Conservation (phyloP, 64 coral and sea anemone species). For the Dendrophyllia cribrosa region DNA sequence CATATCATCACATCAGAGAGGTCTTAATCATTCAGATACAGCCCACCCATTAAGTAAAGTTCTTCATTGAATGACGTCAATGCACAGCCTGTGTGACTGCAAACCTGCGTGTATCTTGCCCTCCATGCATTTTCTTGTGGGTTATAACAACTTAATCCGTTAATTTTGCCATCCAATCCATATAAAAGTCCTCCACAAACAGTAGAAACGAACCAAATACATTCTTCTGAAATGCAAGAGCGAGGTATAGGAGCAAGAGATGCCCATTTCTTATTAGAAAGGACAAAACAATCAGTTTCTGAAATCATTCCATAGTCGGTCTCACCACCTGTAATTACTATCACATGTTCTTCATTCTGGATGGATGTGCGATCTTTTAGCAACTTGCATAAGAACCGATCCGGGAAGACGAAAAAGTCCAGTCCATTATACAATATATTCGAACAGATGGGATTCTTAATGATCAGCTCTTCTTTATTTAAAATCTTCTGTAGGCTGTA, state of each 20-base stretch:
- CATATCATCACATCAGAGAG: not conserved
- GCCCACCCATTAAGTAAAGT: no score
- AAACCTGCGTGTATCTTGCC: not conserved
- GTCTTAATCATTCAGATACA: not conserved
- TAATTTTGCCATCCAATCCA: not conserved
- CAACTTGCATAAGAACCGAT: not conserved
- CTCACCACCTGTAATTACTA: not conserved
- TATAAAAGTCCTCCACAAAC: slow-evolving; percentile 32
- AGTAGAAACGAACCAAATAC: not conserved
- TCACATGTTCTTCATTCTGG: not conserved
- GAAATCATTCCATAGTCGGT: no score
- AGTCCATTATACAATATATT: not conserved
- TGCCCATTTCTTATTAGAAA: not conserved
- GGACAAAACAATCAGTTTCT: not conserved
- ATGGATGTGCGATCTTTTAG: not conserved
- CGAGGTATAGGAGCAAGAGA: not conserved
- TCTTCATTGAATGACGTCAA: no score
- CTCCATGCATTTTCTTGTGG: not conserved
- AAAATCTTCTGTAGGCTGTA: slow-evolving; percentile 1
- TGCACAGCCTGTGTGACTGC: not conserved
- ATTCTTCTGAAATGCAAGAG: not conserved
- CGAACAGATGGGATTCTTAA: not conserved
- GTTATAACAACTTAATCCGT: not conserved
- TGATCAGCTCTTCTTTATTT: slow-evolving; percentile 5
- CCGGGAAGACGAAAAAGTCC: not conserved